A percentile compares a stretch with the other conserved stretches of the same genome.
Evolutionary conservation across 1,140 invertebrate species (phyloP).

Genomic region (Ruditapes philippinarum): DNA sequence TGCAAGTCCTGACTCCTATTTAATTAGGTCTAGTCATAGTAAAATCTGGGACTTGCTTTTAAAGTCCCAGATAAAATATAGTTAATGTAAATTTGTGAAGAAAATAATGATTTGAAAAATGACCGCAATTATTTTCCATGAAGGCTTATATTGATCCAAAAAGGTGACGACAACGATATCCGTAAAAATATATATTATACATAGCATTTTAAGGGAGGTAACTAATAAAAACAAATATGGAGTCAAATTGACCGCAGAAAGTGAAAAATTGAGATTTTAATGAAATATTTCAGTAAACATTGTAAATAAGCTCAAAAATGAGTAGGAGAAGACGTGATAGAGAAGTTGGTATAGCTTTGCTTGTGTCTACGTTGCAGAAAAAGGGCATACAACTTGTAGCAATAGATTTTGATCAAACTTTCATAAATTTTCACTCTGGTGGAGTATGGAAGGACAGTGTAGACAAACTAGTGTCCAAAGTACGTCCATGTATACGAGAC

Average conservation of each 20-base stretch:
- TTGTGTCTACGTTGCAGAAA: conserved; percentile 72
- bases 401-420: conserved; percentile 85
- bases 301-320: conserved; percentile 41
- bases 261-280: background rate
- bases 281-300: background rate
- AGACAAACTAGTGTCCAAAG: conserved; percentile 79
- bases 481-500: conserved; percentile 84
- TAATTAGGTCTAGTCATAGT: too few species aligned
- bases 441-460: conserved; percentile 83
- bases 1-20: too few species aligned
- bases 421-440: conserved; percentile 84
- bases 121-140: too few species aligned
- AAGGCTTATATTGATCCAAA: too few species aligned
- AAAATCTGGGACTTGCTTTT: too few species aligned
- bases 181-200: background rate
- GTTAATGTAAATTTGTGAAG: too few species aligned
- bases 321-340: conserved; percentile 43
- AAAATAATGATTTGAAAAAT: too few species aligned
- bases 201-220: background rate
- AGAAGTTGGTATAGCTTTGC: conserved; percentile 67
- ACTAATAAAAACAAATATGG: background rate
- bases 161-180: too few species aligned
- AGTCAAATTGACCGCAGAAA: background rate
- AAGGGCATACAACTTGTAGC: conserved; percentile 84
- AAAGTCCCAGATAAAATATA: too few species aligned